Conservation (phyloP, 2,888 invertebrate genomes). For the Aphrophora alni region DNA sequence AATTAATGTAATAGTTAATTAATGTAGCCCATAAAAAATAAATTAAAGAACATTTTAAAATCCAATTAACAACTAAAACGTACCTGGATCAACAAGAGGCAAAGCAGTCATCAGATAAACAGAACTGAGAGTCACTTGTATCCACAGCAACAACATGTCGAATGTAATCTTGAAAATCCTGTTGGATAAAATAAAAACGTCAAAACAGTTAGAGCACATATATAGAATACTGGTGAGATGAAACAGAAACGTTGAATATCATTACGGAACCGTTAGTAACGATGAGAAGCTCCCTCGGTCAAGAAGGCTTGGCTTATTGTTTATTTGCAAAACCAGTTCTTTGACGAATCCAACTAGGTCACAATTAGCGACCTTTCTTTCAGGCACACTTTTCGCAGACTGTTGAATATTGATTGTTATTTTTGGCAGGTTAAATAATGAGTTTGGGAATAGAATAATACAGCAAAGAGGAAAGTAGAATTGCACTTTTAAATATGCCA, state of each 20-base stretch:
- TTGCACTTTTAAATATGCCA: no score
- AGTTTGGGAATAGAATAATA: no score
- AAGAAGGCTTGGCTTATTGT: neutral
- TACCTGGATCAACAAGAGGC: constrained; percentile 39
- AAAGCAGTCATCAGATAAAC: neutral
- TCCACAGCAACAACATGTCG: neutral
- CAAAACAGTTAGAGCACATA: neutral
- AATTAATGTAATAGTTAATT: no score
- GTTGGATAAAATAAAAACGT: neutral
- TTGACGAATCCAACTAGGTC: neutral
- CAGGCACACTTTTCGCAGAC: neutral
- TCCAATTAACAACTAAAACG: no score
- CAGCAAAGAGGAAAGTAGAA: no score
- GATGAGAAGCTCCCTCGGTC: no score
- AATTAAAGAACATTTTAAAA: no score
- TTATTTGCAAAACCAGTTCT: neutral
- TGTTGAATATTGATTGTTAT: neutral
- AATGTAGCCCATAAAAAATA: no score
- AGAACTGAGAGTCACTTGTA: neutral
- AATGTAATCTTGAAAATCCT: neutral
- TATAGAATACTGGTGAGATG: neutral
- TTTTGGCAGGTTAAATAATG: neutral
- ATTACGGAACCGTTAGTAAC: no score
- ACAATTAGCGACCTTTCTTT: neutral
- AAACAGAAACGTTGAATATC: neutral